phyloP scores from a whole-genome alignment of 2,888 invertebrate genomes.

The Leucophenga maculata region DNA sequence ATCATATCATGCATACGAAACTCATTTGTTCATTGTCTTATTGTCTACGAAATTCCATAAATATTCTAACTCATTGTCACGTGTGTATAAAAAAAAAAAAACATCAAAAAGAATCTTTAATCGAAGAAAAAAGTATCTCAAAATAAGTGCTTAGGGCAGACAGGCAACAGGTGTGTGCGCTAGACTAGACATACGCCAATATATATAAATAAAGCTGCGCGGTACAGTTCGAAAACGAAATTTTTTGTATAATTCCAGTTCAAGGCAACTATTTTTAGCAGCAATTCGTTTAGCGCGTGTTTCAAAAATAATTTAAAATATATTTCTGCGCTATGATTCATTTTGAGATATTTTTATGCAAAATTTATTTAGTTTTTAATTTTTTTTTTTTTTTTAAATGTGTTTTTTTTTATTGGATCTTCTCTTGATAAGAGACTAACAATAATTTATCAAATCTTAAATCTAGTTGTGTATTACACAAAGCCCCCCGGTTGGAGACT shows the following conservation, averaged over 20 bases:
- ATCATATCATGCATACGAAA: background rate
- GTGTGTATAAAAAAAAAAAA: slow-evolving; percentile 35
- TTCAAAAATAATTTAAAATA: background rate
- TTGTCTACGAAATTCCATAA: slow-evolving; percentile 19
- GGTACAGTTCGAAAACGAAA: too few species aligned
- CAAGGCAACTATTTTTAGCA: slow-evolving; percentile 14
- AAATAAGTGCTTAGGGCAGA: slow-evolving; percentile 57
- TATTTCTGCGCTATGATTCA: slow-evolving; percentile 4
- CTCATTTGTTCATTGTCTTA: slow-evolving; percentile 38
- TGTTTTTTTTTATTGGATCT: background rate
- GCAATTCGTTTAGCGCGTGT: background rate
- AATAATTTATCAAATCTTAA: too few species aligned
- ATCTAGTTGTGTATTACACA: too few species aligned
- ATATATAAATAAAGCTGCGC: too few species aligned
- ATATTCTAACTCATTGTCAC: slow-evolving; percentile 45
- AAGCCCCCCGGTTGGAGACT: too few species aligned
- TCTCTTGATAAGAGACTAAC: background rate
- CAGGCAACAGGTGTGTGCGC: background rate
- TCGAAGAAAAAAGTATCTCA: slow-evolving; percentile 21
- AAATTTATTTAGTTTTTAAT: slow-evolving; percentile 7
- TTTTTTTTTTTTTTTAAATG: slow-evolving; percentile 24
- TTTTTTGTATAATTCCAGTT: background rate
- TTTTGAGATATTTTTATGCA: background rate
- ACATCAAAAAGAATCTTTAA: slow-evolving; percentile 38
- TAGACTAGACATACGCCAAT: too few species aligned